Conservation (phyloP, 1,140 invertebrate species). For the Calosoma granatense region DNA sequence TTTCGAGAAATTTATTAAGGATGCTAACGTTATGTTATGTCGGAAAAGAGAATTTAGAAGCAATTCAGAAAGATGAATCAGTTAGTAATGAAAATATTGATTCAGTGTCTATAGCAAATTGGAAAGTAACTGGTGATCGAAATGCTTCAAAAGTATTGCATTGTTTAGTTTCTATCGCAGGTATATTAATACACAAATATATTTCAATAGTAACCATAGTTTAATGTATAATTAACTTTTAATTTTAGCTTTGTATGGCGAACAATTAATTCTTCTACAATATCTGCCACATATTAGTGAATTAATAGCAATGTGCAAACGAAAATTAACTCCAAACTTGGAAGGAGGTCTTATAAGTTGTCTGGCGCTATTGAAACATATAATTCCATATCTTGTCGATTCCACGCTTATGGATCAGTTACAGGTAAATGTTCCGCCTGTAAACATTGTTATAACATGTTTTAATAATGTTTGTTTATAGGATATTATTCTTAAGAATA, state of each 20-base stretch:
- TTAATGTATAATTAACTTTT: slow-evolving; percentile 14
- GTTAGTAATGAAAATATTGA: slow-evolving; percentile 35
- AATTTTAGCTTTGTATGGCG: slow-evolving; percentile 73
- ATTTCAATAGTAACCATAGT: too few species aligned
- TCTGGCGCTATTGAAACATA: slow-evolving; percentile 66
- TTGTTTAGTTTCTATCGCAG: slow-evolving; percentile 75
- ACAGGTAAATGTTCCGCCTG: slow-evolving; percentile 42
- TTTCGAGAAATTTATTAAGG: slow-evolving; percentile 83
- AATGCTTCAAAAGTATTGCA: slow-evolving; percentile 77
- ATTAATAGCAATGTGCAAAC: slow-evolving; percentile 60
- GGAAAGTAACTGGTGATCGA: slow-evolving; percentile 62
- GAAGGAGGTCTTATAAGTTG: slow-evolving; percentile 85
- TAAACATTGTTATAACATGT: slow-evolving; percentile 11
- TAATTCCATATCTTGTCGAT: slow-evolving; percentile 75
- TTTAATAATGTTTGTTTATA: slow-evolving; percentile 26
- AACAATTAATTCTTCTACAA: slow-evolving; percentile 87
- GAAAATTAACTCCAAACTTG: slow-evolving; percentile 66
- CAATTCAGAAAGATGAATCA: slow-evolving; percentile 26
- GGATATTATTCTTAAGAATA: slow-evolving; percentile 63
- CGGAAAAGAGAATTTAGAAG: slow-evolving; percentile 65
- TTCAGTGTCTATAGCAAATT: slow-evolving; percentile 45
- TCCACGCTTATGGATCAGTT: slow-evolving; percentile 77
- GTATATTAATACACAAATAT: slow-evolving; percentile 33
- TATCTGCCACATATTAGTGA: slow-evolving; percentile 90
- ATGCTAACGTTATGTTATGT: slow-evolving; percentile 92